phyloP scores from a whole-genome alignment of 2,113 vertebrate genomes.

The Pomatostomus ruficeps region DNA sequence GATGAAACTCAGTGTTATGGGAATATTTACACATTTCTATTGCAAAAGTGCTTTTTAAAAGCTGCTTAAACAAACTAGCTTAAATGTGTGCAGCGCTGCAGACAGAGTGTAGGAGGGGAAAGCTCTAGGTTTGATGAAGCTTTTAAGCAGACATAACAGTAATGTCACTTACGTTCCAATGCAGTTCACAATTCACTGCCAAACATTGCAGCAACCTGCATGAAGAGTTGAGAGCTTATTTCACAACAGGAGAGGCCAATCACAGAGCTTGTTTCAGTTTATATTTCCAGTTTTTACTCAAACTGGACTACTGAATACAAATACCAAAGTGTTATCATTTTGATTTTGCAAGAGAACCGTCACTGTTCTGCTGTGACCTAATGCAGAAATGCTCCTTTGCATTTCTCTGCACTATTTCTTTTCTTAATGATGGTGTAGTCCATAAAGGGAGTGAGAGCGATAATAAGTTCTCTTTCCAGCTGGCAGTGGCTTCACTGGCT shows the following conservation, averaged over 20 bases:
- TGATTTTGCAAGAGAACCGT: neutral
- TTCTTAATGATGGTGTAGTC: neutral
- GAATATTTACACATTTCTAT: conserved; percentile 3
- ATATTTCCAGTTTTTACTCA: neutral
- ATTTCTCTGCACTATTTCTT: neutral
- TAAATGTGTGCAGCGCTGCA: neutral
- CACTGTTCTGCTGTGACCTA: neutral
- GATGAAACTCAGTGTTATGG: neutral
- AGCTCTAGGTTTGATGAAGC: neutral
- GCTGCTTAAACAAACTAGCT: conserved; percentile 17
- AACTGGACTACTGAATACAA: neutral
- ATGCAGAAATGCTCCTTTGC: neutral
- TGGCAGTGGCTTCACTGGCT: neutral
- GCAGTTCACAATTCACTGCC: conserved; percentile 31
- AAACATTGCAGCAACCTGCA: conserved; percentile 25
- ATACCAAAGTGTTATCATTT: neutral
- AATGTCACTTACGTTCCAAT: conserved; percentile 24
- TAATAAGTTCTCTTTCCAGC: neutral
- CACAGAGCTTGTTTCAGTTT: neutral
- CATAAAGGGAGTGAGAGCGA: neutral
- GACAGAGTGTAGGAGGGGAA: neutral
- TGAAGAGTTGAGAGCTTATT: neutral
- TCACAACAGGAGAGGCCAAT: conserved; percentile 31
- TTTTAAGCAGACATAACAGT: neutral
- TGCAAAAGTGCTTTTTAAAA: conserved; percentile 28